Conservation (phyloP, 2,888 invertebrate genomes). For the Cheilosia urbana region DNA sequence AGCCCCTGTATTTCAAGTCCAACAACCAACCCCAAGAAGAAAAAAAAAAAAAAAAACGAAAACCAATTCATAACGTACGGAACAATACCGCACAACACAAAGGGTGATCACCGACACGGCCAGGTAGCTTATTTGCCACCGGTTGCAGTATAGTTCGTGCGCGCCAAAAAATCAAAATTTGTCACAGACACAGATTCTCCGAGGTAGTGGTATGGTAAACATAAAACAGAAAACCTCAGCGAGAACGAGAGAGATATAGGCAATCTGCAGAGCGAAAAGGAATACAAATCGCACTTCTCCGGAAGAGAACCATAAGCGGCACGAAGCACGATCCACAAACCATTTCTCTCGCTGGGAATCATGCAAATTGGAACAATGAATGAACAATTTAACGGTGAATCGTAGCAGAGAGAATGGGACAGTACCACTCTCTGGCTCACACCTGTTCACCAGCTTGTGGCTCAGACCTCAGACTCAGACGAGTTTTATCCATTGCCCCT, state of each 20-base stretch:
- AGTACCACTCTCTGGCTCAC: slow-evolving; percentile 47
- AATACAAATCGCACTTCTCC: slow-evolving; percentile 31
- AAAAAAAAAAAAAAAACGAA: neutral
- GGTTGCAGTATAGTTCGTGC: slow-evolving; percentile 60
- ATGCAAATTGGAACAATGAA: slow-evolving; percentile 66
- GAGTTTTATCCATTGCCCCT: slow-evolving; percentile 45
- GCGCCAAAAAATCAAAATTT: slow-evolving; percentile 71
- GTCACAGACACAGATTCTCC: slow-evolving; percentile 71
- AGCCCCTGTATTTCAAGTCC: slow-evolving; percentile 48
- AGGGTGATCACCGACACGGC: slow-evolving; percentile 56
- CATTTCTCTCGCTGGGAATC: slow-evolving; percentile 44
- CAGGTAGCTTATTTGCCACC: slow-evolving; percentile 73
- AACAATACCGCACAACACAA: slow-evolving; percentile 69
- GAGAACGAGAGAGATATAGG: slow-evolving; percentile 25
- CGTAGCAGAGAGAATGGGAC: slow-evolving; percentile 47
- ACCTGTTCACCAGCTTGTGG: slow-evolving; percentile 51
- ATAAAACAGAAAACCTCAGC: neutral
- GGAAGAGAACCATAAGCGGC: slow-evolving; percentile 48
- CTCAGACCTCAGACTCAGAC: neutral
- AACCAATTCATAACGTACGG: slow-evolving; percentile 42
- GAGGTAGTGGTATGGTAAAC: slow-evolving; percentile 30
- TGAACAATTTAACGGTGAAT: slow-evolving; percentile 56
- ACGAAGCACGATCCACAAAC: slow-evolving; percentile 67
- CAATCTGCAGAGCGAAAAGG: slow-evolving; percentile 23
- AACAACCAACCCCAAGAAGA: slow-evolving; percentile 48